Conservation (phyloP, 2,113 vertebrate species). For the Cyprinus carpio region DNA sequence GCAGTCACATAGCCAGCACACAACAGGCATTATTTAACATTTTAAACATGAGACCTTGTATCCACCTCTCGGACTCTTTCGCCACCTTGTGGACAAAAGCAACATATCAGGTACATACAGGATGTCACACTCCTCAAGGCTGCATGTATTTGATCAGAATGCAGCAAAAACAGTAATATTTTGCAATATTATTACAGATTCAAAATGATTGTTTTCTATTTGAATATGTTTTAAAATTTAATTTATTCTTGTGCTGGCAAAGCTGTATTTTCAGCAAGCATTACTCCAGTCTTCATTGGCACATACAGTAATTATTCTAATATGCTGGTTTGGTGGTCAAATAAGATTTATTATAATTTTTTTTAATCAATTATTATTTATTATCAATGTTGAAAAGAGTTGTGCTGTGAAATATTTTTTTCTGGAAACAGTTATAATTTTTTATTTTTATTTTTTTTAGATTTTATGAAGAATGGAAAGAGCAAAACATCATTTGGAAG, state of each 20-base stretch:
- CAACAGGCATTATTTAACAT: background rate
- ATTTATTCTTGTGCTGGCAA: background rate
- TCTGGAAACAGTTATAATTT: no score
- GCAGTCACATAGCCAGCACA: background rate
- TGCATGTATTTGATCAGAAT: background rate
- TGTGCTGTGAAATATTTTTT: no score
- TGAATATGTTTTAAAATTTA: background rate
- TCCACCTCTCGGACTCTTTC: background rate
- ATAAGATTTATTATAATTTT: no score
- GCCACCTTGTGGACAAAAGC: slow-evolving; percentile 43
- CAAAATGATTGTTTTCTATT: background rate
- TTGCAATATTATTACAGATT: background rate
- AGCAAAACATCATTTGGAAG: no score
- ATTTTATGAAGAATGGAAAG: no score
- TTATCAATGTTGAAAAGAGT: background rate
- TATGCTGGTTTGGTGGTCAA: no score
- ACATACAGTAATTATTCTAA: background rate
- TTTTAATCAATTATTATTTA: background rate
- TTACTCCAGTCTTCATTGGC: background rate
- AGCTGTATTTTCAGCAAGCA: background rate
- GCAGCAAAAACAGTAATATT: background rate
- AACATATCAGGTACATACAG: background rate
- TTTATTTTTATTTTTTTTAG: no score
- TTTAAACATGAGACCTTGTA: background rate
- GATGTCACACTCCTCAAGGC: background rate